phyloP scores from a whole-genome alignment of 2,113 vertebrate species.

The Tapirus terrestris region DNA sequence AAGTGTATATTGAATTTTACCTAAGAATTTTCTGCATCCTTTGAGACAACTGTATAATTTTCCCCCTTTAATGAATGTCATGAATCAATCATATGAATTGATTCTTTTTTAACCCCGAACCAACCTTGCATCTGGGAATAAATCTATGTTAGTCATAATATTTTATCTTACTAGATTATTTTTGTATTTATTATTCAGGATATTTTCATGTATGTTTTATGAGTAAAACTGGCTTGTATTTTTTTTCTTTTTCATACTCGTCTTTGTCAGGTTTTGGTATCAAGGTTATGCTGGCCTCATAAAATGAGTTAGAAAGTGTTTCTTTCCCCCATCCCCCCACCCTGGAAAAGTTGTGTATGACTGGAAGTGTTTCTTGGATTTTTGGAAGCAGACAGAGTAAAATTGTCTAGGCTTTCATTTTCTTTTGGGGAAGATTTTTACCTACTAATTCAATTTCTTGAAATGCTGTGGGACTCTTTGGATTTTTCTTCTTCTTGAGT shows the following conservation, averaged over 20 bases:
- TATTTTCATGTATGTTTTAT: background rate
- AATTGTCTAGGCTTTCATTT: background rate
- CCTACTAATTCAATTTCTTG: background rate
- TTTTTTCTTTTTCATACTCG: background rate
- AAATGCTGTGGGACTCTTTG: background rate
- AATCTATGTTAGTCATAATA: background rate
- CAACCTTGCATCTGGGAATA: background rate
- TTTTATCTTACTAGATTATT: background rate
- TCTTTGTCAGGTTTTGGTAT: background rate
- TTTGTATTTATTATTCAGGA: background rate
- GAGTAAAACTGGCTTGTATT: background rate
- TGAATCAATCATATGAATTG: background rate
- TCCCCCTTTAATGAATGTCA: background rate
- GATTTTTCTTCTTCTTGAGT: background rate
- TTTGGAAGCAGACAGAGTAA: background rate
- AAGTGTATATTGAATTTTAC: background rate
- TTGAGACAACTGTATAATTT: background rate
- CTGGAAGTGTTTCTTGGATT: background rate
- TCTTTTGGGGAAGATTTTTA: background rate
- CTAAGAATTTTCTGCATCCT: background rate
- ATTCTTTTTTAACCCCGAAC: background rate
- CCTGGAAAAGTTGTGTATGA: background rate
- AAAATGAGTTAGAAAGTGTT: slow-evolving; percentile 3
- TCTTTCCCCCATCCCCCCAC: background rate
- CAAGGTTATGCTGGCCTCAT: background rate